These are phyloP conservation scores for Phymorhynchus buccinoides DNA, from an alignment of 1,140 invertebrate species.

Conservation along the genomic window DNA sequence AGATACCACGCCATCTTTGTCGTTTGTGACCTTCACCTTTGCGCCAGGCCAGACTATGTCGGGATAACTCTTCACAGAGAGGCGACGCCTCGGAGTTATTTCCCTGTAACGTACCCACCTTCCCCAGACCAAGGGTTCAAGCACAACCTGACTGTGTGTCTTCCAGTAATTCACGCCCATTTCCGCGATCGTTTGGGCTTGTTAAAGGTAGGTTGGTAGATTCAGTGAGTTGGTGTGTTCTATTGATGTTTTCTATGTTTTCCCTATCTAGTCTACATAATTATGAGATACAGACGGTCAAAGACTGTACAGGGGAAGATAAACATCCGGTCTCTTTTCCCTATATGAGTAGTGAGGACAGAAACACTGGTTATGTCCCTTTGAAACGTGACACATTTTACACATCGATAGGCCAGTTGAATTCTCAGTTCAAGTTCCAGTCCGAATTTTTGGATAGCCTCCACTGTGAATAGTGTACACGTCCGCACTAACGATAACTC, in stretches of 20 bases:
- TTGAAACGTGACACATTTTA: no score
- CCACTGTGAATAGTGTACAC: no score
- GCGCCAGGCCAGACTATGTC: conserved; percentile 1
- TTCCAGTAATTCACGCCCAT: background rate
- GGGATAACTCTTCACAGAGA: background rate
- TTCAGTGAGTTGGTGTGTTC: background rate
- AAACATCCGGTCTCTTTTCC: background rate
- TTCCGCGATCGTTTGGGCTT: background rate
- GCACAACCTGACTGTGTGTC: background rate
- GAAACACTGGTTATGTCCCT: background rate
- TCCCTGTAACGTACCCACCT: background rate
- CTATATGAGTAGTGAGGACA: background rate
- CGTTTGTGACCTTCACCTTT: conserved; percentile 25
- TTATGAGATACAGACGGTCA: no score
- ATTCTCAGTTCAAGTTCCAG: no score
- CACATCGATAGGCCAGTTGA: no score
- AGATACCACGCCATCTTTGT: conserved; percentile 1
- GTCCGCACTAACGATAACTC: no score
- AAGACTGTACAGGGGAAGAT: background rate
- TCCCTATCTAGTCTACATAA: background rate
- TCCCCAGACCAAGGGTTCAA: background rate
- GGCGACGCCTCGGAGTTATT: background rate
- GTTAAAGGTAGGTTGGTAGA: background rate
- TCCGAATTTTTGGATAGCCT: no score
- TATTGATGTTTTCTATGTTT: background rate